phyloP scores from a whole-genome alignment of 2,888 invertebrate species.

The Meteorus cinctellus region DNA sequence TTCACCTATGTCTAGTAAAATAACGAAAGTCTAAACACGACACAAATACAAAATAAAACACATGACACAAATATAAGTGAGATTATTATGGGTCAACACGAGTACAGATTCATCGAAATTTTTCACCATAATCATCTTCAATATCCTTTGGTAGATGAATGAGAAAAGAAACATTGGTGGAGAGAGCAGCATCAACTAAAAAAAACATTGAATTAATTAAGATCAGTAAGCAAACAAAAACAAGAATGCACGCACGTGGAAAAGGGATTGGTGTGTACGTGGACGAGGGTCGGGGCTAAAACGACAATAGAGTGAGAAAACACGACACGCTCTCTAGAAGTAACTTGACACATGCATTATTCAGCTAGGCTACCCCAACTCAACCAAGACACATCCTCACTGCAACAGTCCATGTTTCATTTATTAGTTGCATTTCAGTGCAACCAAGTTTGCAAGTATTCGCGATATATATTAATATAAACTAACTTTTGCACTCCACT shows the following conservation, averaged over 20 bases:
- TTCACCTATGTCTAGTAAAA: constrained; percentile 5
- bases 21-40: neutral
- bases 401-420: neutral
- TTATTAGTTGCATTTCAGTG: neutral
- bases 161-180: neutral
- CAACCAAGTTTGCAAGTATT: constrained; percentile 3
- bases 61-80: neutral
- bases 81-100: neutral
- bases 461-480: neutral
- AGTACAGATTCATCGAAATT: neutral
- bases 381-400: constrained; percentile 65
- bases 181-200: constrained; percentile 42
- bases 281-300: constrained; percentile 46
- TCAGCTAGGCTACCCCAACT: constrained; percentile 67
- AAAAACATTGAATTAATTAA: constrained; percentile 57
- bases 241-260: constrained; percentile 58
- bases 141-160: neutral
- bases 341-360: constrained; percentile 66
- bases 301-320: constrained; percentile 58
- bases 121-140: neutral
- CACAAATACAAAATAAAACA: constrained; percentile 17
- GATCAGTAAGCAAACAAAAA: constrained; percentile 64
- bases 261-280: neutral
- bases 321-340: constrained; percentile 52
- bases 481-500: neutral